Evolutionary conservation across 2,113 vertebrate species (phyloP), one percentile per base, ranked within the genome.

Genomic region (Antennarius striatus): DNA sequence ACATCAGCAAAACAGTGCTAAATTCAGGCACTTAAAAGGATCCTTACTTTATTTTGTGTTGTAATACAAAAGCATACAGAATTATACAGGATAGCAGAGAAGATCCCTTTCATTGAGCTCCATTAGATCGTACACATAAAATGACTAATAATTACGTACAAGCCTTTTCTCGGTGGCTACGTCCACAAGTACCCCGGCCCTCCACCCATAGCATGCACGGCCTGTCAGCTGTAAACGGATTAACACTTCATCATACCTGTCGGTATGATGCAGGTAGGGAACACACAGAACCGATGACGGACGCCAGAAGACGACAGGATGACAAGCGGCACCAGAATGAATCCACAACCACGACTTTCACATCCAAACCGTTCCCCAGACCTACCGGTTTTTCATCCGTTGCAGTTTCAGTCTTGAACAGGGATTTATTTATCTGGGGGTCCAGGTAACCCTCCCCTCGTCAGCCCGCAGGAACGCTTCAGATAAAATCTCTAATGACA

Each of bases 21-120:
- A 88, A 87, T 90, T 91, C 91, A 93, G 92, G 92, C 92, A 93
- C 92, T 93, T 93, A 88, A 91, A 36, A 92, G 83, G 87, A 91
- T 91, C 89, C 82, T 88, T 90, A 87, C 80, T 92, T 93, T 93
- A 92, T 91, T 90, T 91, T 91, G 82, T 90, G 88, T 87, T 77
- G 83, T 91, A 90, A 85, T 87, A 89, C 70, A 91, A 93, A 92
- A 92, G 86, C 88, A 92, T 90, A 90, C 88, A 91, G 76, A 91
- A 88, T 87, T 81, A 83, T 79, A 86, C 77, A 89, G 84, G 82
- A 91, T 71, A 92, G 88, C 70, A 89, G 78, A 91, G 81, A 79
- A 87, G 78, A 88, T 90, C 89, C 86, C 84, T 92, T 90, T 92
- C 84, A 87, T 88, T 85, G 59, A 83, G 75, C 86, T 80, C 81